Evolutionary conservation across 53 echinoderm and acorn worm genomes (phyloP), one percentile per base, ranked within the genome.

Genomic region (Mesocentrotus franciscanus): DNA sequence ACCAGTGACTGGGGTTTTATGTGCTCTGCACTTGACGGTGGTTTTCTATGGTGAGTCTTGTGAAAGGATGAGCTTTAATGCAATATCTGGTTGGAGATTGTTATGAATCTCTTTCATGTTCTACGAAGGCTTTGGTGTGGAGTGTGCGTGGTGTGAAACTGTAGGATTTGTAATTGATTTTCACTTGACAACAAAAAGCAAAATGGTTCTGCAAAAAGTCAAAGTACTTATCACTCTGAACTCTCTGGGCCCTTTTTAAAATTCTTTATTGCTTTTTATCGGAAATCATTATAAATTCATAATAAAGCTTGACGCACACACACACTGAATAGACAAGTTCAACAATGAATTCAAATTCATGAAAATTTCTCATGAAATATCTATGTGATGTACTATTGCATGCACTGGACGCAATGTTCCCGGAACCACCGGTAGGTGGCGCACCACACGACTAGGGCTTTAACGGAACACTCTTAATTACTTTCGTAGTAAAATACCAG

Each of bases 91-190:
- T 76, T n/a, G 76, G 76, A 32, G 30, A 76, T 76, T 33, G 1
- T 20, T 81, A 36, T 42, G 81, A 81, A 81, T 81, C 81, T 39
- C 42, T 39, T 81, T 42, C 81, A 81, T 42, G 39, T 39, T 8
- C 17, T 22, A 81, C 0, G 2, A 39, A 16, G 36, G 18, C 81
- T 42, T 42, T 81, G 30, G 81, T 18, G 36, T 18, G 4, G 72
- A 29, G 72, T 12, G 14, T 74, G 74, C 30, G 74, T 13, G 30
- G 8, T 29, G 81, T 81, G 22, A 81, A 81, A 36, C 81, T 39
- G 81, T 81, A 42, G 33, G 36, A 18, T 81, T 81, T 81, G 16
- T 81, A 81, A 81, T 81, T 81, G 81, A 81, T 81, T 81, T 76
- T 30, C 13, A 81, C 42, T 81, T 36, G 34, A 81, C 42, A 81